Base-by-base conservation (phyloP, 2,113 vertebrate species). In the Hassar affinis region DNA sequence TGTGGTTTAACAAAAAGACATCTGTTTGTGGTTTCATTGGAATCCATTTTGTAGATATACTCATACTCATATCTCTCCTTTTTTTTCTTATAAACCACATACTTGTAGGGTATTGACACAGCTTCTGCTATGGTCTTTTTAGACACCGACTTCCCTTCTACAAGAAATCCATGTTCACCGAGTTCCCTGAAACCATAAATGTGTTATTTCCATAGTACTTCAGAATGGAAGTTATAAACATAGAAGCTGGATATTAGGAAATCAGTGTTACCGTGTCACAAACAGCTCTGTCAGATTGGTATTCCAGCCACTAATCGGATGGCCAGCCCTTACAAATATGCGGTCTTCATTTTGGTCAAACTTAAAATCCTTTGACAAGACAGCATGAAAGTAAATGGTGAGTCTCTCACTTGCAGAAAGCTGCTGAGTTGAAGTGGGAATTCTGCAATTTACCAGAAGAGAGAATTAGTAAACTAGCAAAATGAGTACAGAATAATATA, bases 371-470 rank as follows among this genome's bases (percentile, higher is more conserved):
- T 93, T 95, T 0, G 97, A 97, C 0, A 99, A 69, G 78, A 99
- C 85, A 0, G 96, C 97, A 4, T 98, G 97, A 88, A 98, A 99
- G 86, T 94, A 96, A 1, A 99, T 94, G 0, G 68, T 94, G 69
- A 98, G 78, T 0, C 89, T 90, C 9, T 90, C 85, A 0, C 0
- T 2, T 2, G 85, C 45, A 17, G 88, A 68, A 51, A 93, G 80
- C 22, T 80, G 90, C 8, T 85, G 89, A 84, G 52, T 91, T 10
- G 62, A 75, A 8, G 68, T 11, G n/a, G 52, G 80, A 18, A 11
- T 30, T 51, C 92, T 92, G 51, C 12, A 89, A 87, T 35, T 9
- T 2, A 74, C 1, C 85, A 20, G 8, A 78, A 59, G 78, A 59
- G 56, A 69, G 0, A 6, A 76, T 80, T n/a, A 78, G n/a, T 74